phyloP scores from a whole-genome alignment of 53 echinoderm and acorn worm species.

The Paracentrotus lividus region DNA sequence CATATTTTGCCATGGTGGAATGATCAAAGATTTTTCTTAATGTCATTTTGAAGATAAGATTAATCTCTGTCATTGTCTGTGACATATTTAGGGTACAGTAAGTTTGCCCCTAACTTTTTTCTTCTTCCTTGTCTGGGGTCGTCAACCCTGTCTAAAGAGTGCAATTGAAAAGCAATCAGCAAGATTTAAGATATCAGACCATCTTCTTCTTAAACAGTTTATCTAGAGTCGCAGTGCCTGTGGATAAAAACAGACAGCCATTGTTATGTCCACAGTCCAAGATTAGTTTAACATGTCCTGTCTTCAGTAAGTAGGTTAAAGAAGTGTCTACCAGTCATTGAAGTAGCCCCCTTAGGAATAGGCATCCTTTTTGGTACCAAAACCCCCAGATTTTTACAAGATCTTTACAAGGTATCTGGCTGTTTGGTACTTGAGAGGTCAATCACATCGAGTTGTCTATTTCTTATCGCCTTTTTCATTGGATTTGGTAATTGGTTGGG shows the following conservation, averaged over 20 bases:
- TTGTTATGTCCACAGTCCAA: background rate
- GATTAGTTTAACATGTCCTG: constrained; percentile 11
- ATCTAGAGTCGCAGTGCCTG: constrained; percentile 15
- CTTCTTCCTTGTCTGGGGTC: background rate
- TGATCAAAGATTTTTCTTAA: background rate
- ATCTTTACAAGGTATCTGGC: background rate
- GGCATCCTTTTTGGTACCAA: no score
- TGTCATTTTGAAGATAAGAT: no score
- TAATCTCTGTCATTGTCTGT: no score
- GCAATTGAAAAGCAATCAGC: constrained; percentile 25
- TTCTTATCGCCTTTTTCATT: background rate
- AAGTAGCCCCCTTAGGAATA: background rate
- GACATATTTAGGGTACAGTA: no score
- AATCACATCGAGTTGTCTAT: background rate
- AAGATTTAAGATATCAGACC: background rate
- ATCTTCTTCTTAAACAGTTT: constrained; percentile 37
- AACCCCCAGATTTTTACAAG: background rate
- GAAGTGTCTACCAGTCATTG: constrained; percentile 17
- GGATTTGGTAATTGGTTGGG: constrained; percentile 17
- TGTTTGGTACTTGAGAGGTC: background rate
- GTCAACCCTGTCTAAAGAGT: background rate
- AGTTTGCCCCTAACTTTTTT: no score
- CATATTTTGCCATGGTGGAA: no score
- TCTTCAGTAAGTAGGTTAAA: constrained; percentile 45
- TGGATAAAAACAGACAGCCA: constrained; percentile 37